Conservation (phyloP, 2,888 invertebrate species). For the Muscina levida region DNA sequence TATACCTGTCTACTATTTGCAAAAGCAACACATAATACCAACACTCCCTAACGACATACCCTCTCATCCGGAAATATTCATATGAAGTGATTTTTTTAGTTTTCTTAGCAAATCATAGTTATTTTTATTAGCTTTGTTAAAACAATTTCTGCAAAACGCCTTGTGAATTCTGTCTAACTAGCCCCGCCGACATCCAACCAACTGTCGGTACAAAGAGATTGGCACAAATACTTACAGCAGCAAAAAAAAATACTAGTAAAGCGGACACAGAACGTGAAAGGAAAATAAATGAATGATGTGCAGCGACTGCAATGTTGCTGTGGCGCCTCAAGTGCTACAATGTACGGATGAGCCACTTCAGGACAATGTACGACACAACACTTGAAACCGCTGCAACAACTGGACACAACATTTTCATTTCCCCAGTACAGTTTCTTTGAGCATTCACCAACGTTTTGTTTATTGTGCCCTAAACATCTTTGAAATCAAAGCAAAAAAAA, state of each 20-base stretch:
- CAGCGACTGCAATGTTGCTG: neutral
- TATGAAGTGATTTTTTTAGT: neutral
- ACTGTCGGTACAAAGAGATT: neutral
- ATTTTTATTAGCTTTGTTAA: slow-evolving; percentile 41
- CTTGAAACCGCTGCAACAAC: neutral
- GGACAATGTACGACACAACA: slow-evolving; percentile 31
- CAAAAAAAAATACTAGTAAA: neutral
- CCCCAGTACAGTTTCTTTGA: slow-evolving; percentile 2
- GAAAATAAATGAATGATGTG: neutral
- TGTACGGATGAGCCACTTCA: slow-evolving; percentile 2
- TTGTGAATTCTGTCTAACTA: slow-evolving; percentile 18
- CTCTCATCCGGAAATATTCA: too few relatives aligned
- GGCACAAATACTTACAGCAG: neutral
- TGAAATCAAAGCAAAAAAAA: slow-evolving; percentile 25
- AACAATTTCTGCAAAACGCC: slow-evolving; percentile 18
- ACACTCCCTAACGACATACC: too few relatives aligned
- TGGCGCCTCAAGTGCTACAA: slow-evolving; percentile 2
- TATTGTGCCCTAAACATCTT: slow-evolving; percentile 27
- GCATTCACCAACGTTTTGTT: slow-evolving; percentile 8
- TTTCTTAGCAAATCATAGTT: neutral
- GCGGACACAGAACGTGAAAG: neutral
- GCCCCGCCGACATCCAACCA: neutral
- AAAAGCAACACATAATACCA: too few relatives aligned
- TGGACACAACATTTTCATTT: slow-evolving; percentile 26
- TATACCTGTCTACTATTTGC: too few relatives aligned